Conservation (phyloP, 23 tunicate genomes). For the Diplosoma virens region DNA sequence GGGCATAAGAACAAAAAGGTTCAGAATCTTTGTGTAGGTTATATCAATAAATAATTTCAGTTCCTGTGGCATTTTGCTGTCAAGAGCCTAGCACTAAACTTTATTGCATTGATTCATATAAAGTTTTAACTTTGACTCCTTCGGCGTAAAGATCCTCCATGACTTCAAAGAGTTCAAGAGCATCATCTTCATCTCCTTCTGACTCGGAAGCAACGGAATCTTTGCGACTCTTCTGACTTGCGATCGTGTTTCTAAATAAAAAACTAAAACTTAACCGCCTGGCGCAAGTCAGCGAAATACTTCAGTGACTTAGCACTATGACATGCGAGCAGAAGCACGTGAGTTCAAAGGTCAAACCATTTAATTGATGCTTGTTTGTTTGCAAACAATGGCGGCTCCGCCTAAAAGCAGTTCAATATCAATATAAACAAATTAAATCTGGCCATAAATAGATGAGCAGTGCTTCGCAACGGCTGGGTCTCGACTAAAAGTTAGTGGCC, state of each 20-base stretch:
- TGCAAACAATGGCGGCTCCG: no score
- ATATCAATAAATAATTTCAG: neutral
- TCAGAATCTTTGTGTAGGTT: neutral
- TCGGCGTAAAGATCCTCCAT: constrained; percentile 44
- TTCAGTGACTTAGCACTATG: no score
- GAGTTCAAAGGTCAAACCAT: no score
- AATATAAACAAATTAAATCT: no score
- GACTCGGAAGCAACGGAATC: neutral
- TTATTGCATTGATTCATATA: neutral
- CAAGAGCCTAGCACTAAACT: neutral
- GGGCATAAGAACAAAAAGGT: neutral
- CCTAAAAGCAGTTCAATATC: no score
- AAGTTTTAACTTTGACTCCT: constrained; percentile 61
- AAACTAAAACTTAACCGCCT: neutral
- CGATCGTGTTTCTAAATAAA: neutral
- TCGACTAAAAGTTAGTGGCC: no score
- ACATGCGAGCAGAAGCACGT: no score
- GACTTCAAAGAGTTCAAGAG: constrained; percentile 72
- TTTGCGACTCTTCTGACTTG: neutral
- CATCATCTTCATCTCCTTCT: constrained; percentile 64
- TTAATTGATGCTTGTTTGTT: no score
- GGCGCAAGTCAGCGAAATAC: no score
- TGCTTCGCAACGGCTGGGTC: no score
- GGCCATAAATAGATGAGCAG: no score
- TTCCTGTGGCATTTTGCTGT: no score